phyloP scores from a whole-genome alignment of 2,888 invertebrate species.

The Stegophylla sp. region DNA sequence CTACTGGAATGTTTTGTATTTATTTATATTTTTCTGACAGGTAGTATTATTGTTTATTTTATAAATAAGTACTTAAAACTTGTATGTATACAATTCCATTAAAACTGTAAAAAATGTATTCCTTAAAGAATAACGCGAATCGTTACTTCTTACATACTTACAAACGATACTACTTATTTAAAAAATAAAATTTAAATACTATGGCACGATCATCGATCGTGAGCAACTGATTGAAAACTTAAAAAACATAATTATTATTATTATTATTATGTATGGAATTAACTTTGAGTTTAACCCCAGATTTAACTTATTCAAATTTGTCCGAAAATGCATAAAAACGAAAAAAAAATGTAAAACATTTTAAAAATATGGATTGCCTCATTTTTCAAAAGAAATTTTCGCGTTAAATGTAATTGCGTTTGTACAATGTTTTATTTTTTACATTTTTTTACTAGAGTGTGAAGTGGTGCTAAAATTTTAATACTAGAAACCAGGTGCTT shows the following conservation, averaged over 20 bases:
- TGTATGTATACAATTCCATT: background rate
- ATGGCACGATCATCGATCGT: too few species aligned
- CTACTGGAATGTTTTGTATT: background rate
- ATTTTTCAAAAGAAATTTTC: background rate
- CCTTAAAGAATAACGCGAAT: background rate
- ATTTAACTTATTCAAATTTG: background rate
- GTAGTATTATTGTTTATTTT: slow-evolving; percentile 23
- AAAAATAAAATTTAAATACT: background rate
- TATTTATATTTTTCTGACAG: background rate
- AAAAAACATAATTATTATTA: background rate
- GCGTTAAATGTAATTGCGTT: slow-evolving; percentile 13
- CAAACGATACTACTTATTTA: background rate
- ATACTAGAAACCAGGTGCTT: background rate
- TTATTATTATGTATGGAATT: background rate
- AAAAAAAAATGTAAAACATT: background rate
- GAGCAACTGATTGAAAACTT: too few species aligned
- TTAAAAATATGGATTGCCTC: background rate
- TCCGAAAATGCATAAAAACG: background rate
- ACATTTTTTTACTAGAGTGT: background rate
- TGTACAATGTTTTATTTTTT: slow-evolving; percentile 5
- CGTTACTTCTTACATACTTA: background rate
- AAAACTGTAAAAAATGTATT: background rate
- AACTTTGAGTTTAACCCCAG: background rate
- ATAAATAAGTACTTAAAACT: background rate
- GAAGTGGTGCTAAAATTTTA: background rate